Percentiles rank a stretch among this genome's conserved stretches.
These are phyloP conservation scores for Peromyscus aztecus DNA, from an alignment of 2,797 vertebrate species.

Conservation along the genomic window DNA sequence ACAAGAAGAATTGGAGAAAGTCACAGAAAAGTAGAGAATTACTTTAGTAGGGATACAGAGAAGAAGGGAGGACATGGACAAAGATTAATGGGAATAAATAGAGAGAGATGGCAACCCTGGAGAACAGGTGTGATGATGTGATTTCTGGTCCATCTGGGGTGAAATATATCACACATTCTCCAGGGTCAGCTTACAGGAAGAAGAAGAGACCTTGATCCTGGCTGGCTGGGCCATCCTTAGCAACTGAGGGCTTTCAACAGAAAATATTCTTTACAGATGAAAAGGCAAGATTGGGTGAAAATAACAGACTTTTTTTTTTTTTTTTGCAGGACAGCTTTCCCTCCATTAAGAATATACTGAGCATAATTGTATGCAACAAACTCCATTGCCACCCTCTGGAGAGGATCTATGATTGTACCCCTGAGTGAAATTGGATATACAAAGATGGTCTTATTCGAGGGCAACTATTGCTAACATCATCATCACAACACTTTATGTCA, in stretches of 20 bases:
- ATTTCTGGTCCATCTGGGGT: background rate
- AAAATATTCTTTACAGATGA: background rate
- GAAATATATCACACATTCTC: background rate
- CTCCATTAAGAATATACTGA: conserved; percentile 63
- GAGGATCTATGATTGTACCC: background rate
- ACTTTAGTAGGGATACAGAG: background rate
- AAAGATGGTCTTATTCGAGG: background rate
- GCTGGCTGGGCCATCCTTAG: background rate
- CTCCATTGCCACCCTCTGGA: background rate
- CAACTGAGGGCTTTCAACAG: background rate
- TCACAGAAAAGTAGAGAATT: background rate
- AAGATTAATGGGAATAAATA: background rate
- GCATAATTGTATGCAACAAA: background rate
- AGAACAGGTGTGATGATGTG: background rate
- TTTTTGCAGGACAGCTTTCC: conserved; percentile 40
- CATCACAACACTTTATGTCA: background rate
- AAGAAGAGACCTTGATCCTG: background rate
- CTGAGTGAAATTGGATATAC: background rate
- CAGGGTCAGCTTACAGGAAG: background rate
- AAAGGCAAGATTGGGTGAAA: background rate
- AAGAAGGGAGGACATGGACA: background rate
- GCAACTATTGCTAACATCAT: background rate
- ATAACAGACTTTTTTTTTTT: conserved; percentile 4
- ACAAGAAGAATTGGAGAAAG: background rate
- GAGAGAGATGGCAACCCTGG: background rate